These are phyloP conservation scores for Ornithorhynchus anatinus DNA, from an alignment of 2,113 vertebrate genomes.

Conservation along the genomic window DNA sequence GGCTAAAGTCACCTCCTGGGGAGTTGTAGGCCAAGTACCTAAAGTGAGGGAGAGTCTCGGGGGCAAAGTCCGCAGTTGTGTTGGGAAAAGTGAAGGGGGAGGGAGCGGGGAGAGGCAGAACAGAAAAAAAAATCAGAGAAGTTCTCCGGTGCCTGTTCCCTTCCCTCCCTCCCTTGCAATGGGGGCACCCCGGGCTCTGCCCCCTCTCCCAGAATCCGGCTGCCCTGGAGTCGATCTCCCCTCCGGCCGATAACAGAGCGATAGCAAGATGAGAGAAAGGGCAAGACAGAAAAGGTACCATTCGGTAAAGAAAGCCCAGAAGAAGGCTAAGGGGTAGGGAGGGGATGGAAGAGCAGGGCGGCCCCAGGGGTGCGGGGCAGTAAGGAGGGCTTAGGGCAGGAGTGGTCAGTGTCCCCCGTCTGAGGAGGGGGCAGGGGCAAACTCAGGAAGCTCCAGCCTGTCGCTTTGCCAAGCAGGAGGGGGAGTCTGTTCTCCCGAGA, in stretches of 20 bases:
- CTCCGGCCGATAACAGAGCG: not conserved
- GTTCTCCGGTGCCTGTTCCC: no score
- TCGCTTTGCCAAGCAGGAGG: no score
- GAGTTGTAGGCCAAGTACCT: not conserved
- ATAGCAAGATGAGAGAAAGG: not conserved
- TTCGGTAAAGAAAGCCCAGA: not conserved
- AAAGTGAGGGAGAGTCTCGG: not conserved
- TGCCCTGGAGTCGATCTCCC: not conserved
- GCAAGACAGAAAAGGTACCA: no score
- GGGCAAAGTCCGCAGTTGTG: no score
- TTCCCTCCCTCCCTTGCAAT: no score
- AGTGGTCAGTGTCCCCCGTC: not conserved
- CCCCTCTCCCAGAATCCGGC: not conserved
- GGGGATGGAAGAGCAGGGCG: not conserved
- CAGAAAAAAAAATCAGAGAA: no score
- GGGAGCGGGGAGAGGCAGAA: constrained; percentile 8
- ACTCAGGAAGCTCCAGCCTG: no score
- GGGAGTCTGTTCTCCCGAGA: not conserved
- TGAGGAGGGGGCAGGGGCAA: no score
- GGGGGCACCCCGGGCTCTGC: not conserved
- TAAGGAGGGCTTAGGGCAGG: not conserved
- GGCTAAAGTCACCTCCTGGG: no score
- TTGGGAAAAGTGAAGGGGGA: no score
- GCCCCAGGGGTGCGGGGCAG: not conserved
- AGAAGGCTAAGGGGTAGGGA: not conserved